A percentile compares a stretch with the other conserved stretches of the same genome.
Evolutionary conservation across 2,888 invertebrate genomes (phyloP).

Genomic region (Andrena bicolor): DNA sequence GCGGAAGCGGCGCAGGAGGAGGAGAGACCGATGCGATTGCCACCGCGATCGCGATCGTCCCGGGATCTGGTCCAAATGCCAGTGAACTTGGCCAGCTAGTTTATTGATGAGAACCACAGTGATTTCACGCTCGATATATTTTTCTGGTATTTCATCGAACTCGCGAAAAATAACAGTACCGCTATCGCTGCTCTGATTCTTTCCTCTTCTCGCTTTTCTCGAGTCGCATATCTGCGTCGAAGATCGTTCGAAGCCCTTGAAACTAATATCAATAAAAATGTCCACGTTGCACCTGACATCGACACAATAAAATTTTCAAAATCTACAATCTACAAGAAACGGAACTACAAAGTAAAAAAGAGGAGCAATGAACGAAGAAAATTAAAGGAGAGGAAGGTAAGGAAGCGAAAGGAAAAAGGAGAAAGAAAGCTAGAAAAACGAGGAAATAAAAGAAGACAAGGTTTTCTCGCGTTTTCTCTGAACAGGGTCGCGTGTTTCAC

Average conservation of each 20-base stretch:
- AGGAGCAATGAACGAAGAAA: not conserved
- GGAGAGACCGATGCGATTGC: not conserved
- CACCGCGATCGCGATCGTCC: not conserved
- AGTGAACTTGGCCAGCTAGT: conserved; percentile 4
- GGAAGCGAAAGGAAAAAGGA: not conserved
- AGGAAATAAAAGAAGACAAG: not conserved
- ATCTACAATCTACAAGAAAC: not conserved
- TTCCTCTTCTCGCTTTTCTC: conserved; percentile 9
- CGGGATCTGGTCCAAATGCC: conserved; percentile 24
- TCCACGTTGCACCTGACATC: too few relatives aligned
- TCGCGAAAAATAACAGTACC: conserved; percentile 45
- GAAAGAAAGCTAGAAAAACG: too few relatives aligned
- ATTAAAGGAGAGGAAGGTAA: not conserved
- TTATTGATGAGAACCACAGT: conserved; percentile 77
- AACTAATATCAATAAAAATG: too few relatives aligned
- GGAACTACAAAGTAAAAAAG: not conserved
- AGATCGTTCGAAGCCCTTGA: not conserved
- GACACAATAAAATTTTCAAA: too few relatives aligned
- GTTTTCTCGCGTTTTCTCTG: too few relatives aligned
- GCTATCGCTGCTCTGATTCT: conserved; percentile 41
- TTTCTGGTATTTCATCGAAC: conserved; percentile 56
- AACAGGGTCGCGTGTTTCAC: too few relatives aligned
- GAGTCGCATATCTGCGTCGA: too few relatives aligned
- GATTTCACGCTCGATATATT: conserved; percentile 80
- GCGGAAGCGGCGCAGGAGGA: not conserved